Evolutionary conservation across 2,797 vertebrate genomes (phyloP).

Genomic region (Acanthis flammea): DNA sequence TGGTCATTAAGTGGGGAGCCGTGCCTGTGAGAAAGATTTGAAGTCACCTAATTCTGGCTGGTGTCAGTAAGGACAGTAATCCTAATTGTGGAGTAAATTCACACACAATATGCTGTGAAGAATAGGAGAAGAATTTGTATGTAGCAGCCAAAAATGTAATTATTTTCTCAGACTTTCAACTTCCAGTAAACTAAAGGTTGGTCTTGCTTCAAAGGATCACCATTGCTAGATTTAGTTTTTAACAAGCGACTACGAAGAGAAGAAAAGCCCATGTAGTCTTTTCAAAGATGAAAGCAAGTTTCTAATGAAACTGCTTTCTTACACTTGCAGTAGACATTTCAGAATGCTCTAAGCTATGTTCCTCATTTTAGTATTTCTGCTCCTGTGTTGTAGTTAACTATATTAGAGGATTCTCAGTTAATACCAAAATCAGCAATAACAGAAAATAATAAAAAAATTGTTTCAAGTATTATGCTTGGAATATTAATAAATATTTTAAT

Average conservation of each 20-base stretch:
- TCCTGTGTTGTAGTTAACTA: background rate
- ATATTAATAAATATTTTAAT: background rate
- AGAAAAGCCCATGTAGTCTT: background rate
- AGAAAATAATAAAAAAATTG: background rate
- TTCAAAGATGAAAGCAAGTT: background rate
- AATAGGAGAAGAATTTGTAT: background rate
- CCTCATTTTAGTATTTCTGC: background rate
- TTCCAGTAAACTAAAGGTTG: background rate
- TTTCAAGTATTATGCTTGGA: background rate
- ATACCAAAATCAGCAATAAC: background rate
- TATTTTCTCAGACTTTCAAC: background rate
- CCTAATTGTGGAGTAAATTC: background rate
- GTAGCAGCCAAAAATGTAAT: background rate
- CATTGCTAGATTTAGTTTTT: background rate
- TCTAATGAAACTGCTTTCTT: background rate
- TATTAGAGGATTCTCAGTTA: background rate
- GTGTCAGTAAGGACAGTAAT: background rate
- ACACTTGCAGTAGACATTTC: background rate
- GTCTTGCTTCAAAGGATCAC: background rate
- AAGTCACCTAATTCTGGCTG: background rate
- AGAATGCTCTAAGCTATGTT: background rate
- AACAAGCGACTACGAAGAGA: background rate
- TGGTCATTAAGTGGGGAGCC: background rate
- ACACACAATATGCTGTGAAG: background rate
- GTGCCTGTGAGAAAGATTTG: background rate